Conservation (phyloP, 2,797 vertebrate species). For the Perodicticus potto region DNA sequence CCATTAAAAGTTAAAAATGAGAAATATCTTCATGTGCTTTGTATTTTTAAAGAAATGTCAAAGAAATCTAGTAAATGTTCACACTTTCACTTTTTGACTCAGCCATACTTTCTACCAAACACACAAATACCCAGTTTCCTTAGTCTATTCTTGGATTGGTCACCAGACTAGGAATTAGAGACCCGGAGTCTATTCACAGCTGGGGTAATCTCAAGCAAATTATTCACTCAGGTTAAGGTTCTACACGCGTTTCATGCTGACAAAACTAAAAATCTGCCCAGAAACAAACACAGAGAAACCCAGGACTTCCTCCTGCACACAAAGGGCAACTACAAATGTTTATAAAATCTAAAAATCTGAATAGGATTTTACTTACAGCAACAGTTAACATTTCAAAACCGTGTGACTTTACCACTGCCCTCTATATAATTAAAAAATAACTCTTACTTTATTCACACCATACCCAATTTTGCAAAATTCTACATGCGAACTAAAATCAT, state of each 20-base stretch:
- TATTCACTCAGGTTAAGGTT: slow-evolving; percentile 69
- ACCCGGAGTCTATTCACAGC: slow-evolving; percentile 74
- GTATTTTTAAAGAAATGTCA: slow-evolving; percentile 56
- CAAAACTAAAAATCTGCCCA: slow-evolving; percentile 66
- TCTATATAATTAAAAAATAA: slow-evolving; percentile 42
- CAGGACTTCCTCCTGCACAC: slow-evolving; percentile 48
- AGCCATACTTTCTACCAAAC: slow-evolving; percentile 74
- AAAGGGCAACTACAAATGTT: slow-evolving; percentile 66
- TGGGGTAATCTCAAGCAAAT: slow-evolving; percentile 76
- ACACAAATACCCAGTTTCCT: slow-evolving; percentile 78
- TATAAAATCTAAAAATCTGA: slow-evolving; percentile 76
- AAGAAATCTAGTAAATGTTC: slow-evolving; percentile 15
- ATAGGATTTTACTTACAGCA: slow-evolving; percentile 77
- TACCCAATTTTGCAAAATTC: slow-evolving; percentile 38
- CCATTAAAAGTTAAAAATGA: slow-evolving; percentile 45
- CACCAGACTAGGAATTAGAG: slow-evolving; percentile 79
- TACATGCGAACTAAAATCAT: slow-evolving; percentile 46
- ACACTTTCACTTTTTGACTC: slow-evolving; percentile 54
- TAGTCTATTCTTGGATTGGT: slow-evolving; percentile 78
- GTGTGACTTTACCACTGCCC: slow-evolving; percentile 46
- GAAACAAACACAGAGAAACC: slow-evolving; percentile 52
- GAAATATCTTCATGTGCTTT: slow-evolving; percentile 33
- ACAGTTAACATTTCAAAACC: slow-evolving; percentile 75
- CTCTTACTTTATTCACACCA: neutral
- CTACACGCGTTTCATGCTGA: slow-evolving; percentile 31